Evolutionary conservation across 2,797 vertebrate genomes (phyloP), one percentile per base, ranked within the genome.

Genomic region (Tragopan temminckii): DNA sequence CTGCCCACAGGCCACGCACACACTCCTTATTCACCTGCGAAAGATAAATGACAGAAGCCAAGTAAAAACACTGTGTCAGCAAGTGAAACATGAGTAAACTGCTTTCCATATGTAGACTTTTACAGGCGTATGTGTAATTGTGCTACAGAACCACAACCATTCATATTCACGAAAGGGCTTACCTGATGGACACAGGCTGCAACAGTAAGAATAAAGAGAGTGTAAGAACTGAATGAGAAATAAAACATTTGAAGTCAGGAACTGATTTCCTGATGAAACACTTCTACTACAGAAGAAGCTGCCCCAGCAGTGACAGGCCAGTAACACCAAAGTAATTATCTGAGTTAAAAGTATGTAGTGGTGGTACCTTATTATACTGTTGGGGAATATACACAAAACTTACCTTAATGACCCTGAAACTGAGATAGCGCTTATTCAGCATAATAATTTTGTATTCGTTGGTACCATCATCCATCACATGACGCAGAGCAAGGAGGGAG

Each of bases 381-480:
- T 6, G 15, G 42, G 21, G 43, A 64, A 36, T 0, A 2, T 8
- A 25, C 18, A 18, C 12, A 82, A 35, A 40, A 40, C 93, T 89
- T 92, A 99, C 99, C 98, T 99, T 99, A 94, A 99, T 99, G 90
- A 99, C 99, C 21, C 99, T 98, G 95, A 99, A 99, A 96, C 99
- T 99, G 91, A 99, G 99, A 98, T 99, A 98, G 18, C 99, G 98
- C 20, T 99, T 98, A 94, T 99, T 99, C 81, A 99, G 98, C 98
- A 99, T 99, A 78, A 99, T 99, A 94, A 99, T 99, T 94, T 99
- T 99, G 87, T 99, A 99, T 80, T 99, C 99, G 20, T 99, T 99
- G 87, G 99, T 99, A 72, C 99, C 99, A 55, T 99, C 99, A 6
- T 99, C 99, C 93, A 99, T 98, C 68, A 99, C 99, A 0, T 99